phyloP scores from a whole-genome alignment of 2,113 vertebrate species.

The Hippoglossus stenolepis region DNA sequence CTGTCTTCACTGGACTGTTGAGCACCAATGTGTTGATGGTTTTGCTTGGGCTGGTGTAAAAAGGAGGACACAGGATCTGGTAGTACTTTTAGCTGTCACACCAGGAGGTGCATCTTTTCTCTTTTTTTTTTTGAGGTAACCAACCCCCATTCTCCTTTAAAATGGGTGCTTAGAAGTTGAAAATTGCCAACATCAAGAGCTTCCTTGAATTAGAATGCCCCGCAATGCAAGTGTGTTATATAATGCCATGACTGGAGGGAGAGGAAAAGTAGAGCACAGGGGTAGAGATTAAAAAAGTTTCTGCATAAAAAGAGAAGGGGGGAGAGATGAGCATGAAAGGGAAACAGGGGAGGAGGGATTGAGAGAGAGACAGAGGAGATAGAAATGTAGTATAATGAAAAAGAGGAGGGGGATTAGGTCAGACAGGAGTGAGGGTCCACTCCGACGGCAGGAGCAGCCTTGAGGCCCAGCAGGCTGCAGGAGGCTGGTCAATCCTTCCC shows the following conservation, averaged over 20 bases:
- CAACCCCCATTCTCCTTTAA: constrained; percentile 58
- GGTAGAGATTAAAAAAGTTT: constrained; percentile 77
- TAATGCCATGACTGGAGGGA: constrained; percentile 77
- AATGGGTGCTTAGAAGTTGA: constrained; percentile 68
- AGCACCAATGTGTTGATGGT: constrained; percentile 9
- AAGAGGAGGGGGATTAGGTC: constrained; percentile 56
- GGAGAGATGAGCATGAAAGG: constrained; percentile 59
- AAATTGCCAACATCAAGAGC: constrained; percentile 78
- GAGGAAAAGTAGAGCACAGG: constrained; percentile 75
- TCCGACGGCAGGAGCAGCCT: constrained; percentile 28
- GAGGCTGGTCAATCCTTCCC: constrained; percentile 49
- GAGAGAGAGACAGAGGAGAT: constrained; percentile 63
- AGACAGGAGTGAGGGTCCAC: constrained; percentile 46
- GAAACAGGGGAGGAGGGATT: constrained; percentile 35
- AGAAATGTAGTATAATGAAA: constrained; percentile 57
- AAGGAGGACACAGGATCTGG: constrained; percentile 45
- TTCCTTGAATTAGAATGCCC: constrained; percentile 74
- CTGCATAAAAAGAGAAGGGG: constrained; percentile 63
- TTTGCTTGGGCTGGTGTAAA: constrained; percentile 3
- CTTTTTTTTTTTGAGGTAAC: constrained; percentile 51
- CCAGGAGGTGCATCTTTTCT: constrained; percentile 46
- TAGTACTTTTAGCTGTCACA: constrained; percentile 44
- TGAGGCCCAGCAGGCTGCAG: constrained; percentile 33
- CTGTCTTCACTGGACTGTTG: constrained; percentile 40
- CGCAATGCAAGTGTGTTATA: constrained; percentile 71